A percentile compares a stretch with the other conserved stretches of the same genome.
These are phyloP conservation scores for Desmophyllum pertusum DNA, from an alignment of 92 coral and sea anemone species.

Conservation along the genomic window DNA sequence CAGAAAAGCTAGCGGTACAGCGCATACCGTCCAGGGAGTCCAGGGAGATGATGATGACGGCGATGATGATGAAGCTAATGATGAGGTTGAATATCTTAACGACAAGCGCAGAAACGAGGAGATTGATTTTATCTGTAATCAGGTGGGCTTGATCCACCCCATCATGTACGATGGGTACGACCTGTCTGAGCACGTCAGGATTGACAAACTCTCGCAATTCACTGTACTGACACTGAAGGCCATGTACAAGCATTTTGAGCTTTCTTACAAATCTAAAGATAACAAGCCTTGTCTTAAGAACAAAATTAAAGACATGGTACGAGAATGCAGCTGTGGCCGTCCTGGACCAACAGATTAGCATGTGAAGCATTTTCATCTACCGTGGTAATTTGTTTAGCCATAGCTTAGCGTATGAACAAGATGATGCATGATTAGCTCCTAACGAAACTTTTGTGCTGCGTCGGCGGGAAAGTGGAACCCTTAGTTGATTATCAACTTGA, in stretches of 20 bases:
- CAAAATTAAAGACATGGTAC: neutral
- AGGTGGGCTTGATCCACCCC: constrained; percentile 49
- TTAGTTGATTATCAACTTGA: too few relatives aligned
- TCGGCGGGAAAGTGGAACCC: too few relatives aligned
- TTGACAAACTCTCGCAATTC: neutral
- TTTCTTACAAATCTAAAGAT: constrained; percentile 7
- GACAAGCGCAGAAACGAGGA: neutral
- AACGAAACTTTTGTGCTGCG: too few relatives aligned
- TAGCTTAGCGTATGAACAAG: too few relatives aligned
- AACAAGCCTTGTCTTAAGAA: neutral
- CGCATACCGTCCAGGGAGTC: neutral
- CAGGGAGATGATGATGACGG: constrained; percentile 6
- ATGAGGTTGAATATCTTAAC: neutral
- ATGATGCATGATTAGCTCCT: too few relatives aligned
- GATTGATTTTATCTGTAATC: constrained; percentile 22
- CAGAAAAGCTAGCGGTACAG: neutral
- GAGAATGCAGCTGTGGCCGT: constrained; percentile 27
- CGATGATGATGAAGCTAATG: neutral
- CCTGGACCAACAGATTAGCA: too few relatives aligned
- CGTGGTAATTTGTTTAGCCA: too few relatives aligned
- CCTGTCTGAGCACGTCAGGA: constrained; percentile 35
- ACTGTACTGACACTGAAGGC: constrained; percentile 1
- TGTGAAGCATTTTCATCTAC: too few relatives aligned
- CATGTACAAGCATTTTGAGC: constrained; percentile 8
- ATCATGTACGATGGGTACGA: constrained; percentile 62